Evolutionary conservation across 2,797 vertebrate genomes (phyloP).

Genomic region (Ptychadena robeensis): DNA sequence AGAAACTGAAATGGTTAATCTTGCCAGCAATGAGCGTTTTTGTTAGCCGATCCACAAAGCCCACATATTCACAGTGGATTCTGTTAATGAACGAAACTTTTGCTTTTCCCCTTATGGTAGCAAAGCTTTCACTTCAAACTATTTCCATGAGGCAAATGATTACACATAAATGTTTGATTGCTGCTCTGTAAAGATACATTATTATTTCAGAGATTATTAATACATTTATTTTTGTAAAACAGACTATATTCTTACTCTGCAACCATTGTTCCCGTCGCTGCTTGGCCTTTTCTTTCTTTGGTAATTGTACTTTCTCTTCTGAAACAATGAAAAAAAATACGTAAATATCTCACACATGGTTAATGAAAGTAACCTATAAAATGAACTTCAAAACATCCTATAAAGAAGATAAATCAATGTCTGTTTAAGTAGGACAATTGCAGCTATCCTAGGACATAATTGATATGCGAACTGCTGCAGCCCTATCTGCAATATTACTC

Average conservation of each 20-base stretch:
- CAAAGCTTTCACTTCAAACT: no score
- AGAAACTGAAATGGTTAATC: no score
- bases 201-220: no score
- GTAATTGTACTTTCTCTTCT: constrained; percentile 67
- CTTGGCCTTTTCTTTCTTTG: constrained; percentile 79
- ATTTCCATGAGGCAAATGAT: no score
- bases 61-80: no score
- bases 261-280: constrained; percentile 76
- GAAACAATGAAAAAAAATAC: constrained; percentile 61
- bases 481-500: not conserved
- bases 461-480: not conserved
- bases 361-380: not conserved
- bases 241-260: constrained; percentile 73
- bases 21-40: no score
- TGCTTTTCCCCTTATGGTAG: no score
- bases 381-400: not conserved
- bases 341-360: not conserved
- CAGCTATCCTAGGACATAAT: not conserved
- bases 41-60: no score
- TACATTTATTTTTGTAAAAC: no score
- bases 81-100: no score
- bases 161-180: no score
- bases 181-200: no score
- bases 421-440: not conserved
- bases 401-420: not conserved